Base-by-base conservation (phyloP, 1,140 invertebrate species). In the Atta cephalotes region DNA sequence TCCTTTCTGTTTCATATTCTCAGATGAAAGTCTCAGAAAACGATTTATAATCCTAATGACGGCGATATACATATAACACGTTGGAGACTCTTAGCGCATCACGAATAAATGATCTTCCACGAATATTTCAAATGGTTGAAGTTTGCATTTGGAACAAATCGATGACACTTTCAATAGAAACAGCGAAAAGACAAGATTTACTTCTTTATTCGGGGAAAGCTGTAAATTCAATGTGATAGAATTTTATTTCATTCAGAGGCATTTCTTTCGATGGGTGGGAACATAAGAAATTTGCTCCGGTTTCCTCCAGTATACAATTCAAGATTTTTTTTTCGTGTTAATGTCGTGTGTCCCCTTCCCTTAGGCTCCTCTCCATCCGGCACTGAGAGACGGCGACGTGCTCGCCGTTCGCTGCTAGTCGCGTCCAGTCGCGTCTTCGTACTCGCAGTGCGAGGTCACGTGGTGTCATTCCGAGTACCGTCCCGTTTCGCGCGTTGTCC, bases 341-440 rank as follows among this genome's bases (percentile, higher is more conserved):
- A 70, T 9, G 18, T 14, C 28, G 25, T 18, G 18, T 18, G 31
- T 60, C n/a, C 65, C 65, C 35, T 10, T 60, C 35, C 25, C 16
- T 21, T 4, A 12, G 21, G 9, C 2, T 28, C 10, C 53, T 56
- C 78, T 72, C 18, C 4, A 9, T 74, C 68, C 80, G 80, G n/a
- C 70, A 62, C 68, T 74, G 80, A 0, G 35, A 51, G 71, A 53
- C 35, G 65, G 35, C 63, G 62, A 79, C 77, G 85, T 70, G 88
- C 87, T 86, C 88, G 82, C 86, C 87, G 90, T 88, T 88, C 16
- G 85, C 60, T 51, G 14, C 74, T 66, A 86, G 66, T 53, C 7
- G n/a, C 87, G 90, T 87, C 35, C 88, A 92, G 91, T 92, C 91
- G 93, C 91, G 92, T 88, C 92, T 88, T 84, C 85, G 91, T 90